A percentile compares a stretch with the other conserved stretches of the same genome.
Evolutionary conservation across 2,113 vertebrate genomes (phyloP).

Genomic region (Pagrus major): DNA sequence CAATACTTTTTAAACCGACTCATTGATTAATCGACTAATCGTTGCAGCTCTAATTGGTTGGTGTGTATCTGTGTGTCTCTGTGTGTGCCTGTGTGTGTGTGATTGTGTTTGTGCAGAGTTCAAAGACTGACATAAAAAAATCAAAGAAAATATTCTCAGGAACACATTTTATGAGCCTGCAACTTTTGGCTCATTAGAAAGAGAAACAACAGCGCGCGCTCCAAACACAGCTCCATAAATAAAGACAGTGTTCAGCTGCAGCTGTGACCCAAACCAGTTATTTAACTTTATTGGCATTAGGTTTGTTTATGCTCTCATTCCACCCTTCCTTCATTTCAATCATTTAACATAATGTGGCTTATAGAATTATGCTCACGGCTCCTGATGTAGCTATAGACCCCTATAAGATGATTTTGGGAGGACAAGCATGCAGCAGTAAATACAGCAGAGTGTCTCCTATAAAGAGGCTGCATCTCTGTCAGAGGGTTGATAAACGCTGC

Average conservation of each 20-base stretch:
- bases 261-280: no score
- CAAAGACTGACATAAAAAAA: conserved; percentile 47
- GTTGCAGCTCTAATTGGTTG: no score
- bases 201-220: conserved; percentile 22
- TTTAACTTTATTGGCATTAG: neutral
- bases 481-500: conserved; percentile 6
- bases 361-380: neutral
- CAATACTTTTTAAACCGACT: no score
- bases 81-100: neutral
- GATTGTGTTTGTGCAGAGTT: conserved; percentile 27
- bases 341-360: conserved; percentile 23
- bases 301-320: neutral
- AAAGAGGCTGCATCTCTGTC: neutral
- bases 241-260: neutral
- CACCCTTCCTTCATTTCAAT: neutral
- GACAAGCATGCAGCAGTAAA: conserved; percentile 14
- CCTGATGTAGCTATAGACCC: neutral
- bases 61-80: neutral
- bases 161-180: conserved; percentile 42
- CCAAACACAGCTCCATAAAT: conserved; percentile 17
- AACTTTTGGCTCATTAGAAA: conserved; percentile 55
- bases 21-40: no score
- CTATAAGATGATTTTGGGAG: conserved; percentile 32
- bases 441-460: conserved; percentile 9
- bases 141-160: conserved; percentile 38